phyloP scores from a whole-genome alignment of 2,113 vertebrate species.

The Psittacus erithacus region DNA sequence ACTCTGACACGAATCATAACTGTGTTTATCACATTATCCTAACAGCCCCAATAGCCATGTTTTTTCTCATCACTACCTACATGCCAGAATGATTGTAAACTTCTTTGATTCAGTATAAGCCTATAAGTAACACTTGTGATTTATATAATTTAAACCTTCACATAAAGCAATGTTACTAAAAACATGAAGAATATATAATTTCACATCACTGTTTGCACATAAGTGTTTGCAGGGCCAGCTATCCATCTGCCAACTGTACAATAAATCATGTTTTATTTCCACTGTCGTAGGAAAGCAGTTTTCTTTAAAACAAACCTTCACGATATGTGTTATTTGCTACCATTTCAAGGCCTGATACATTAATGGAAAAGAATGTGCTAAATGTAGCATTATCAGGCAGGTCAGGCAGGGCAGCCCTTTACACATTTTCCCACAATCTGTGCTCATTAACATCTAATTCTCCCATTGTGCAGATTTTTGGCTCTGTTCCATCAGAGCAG shows the following conservation, averaged over 20 bases:
- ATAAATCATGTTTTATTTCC: slow-evolving; percentile 62
- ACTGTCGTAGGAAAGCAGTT: slow-evolving; percentile 46
- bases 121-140: neutral
- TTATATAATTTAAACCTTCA: neutral
- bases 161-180: neutral
- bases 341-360: slow-evolving; percentile 57
- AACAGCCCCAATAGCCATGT: neutral
- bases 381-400: slow-evolving; percentile 74
- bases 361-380: slow-evolving; percentile 74
- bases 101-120: neutral
- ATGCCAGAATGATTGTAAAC: neutral
- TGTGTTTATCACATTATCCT: neutral
- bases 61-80: neutral
- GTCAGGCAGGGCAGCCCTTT: slow-evolving; percentile 67
- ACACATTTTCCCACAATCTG: slow-evolving; percentile 75
- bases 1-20: too few relatives aligned
- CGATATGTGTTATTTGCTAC: slow-evolving; percentile 63
- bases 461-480: slow-evolving; percentile 71
- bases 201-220: neutral
- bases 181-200: slow-evolving; percentile 12
- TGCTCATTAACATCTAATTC: slow-evolving; percentile 73
- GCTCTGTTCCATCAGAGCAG: slow-evolving; percentile 60
- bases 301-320: slow-evolving; percentile 57
- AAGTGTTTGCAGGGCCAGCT: slow-evolving; percentile 38
- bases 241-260: slow-evolving; percentile 6